Conservation (phyloP, 2,113 vertebrate species). For the Myotis yumanensis region DNA sequence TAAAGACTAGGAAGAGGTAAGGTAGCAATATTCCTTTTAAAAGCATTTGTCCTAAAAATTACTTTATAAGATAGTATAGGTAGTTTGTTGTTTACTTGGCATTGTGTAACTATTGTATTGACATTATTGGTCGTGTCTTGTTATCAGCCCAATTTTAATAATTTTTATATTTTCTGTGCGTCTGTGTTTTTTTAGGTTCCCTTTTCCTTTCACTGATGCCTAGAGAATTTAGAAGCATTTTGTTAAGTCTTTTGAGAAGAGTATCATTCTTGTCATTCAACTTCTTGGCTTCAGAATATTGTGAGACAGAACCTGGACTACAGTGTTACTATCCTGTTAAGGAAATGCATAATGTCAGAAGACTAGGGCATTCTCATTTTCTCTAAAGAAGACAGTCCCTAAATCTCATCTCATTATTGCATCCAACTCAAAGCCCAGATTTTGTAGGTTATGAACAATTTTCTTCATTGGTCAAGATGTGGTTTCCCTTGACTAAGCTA, state of each 20-base stretch:
- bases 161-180: neutral
- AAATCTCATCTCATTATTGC: neutral
- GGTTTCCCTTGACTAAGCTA: neutral
- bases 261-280: neutral
- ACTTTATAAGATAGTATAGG: neutral
- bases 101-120: neutral
- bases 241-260: neutral
- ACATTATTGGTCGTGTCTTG: neutral
- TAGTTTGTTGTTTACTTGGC: neutral
- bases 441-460: neutral
- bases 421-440: neutral
- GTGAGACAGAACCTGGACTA: neutral
- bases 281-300: neutral
- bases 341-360: neutral
- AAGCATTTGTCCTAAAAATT: neutral
- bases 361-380: neutral
- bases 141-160: neutral
- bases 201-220: neutral
- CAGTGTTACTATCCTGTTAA: conserved; percentile 21
- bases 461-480: neutral
- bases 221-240: neutral
- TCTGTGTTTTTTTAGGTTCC: neutral
- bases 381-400: neutral
- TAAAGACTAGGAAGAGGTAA: neutral
- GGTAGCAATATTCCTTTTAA: neutral